Percentiles rank a stretch among this genome's conserved stretches.
Conservation (phyloP, 2,888 invertebrate genomes). For the Deroplatys truncata region DNA sequence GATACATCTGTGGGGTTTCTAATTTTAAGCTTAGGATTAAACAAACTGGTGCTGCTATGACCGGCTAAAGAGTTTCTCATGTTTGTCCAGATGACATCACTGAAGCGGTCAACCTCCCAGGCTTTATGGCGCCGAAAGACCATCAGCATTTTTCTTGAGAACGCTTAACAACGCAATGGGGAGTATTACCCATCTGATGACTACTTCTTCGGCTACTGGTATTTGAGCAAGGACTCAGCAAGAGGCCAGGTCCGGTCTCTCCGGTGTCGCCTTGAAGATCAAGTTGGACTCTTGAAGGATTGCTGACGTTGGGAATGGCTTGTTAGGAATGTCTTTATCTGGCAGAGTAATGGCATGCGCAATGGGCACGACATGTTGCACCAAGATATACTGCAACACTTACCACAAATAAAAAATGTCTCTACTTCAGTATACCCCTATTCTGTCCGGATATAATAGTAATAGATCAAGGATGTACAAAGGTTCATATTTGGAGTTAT, state of each 20-base stretch:
- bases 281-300: background rate
- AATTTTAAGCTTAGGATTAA: background rate
- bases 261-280: background rate
- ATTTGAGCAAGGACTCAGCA: background rate
- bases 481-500: background rate
- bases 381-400: constrained; percentile 3
- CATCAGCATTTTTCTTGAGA: background rate
- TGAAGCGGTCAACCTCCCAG: background rate
- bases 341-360: background rate
- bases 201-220: background rate
- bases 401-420: background rate
- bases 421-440: background rate
- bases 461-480: constrained; percentile 1
- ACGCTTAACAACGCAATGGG: background rate
- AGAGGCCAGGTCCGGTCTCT: background rate
- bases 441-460: background rate
- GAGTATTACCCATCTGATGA: background rate
- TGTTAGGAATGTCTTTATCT: constrained; percentile 5
- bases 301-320: background rate
- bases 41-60: background rate
- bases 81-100: background rate
- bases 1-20: too few relatives aligned
- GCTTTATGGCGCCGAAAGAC: background rate
- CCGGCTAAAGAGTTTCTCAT: background rate
- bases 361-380: background rate